Evolutionary conservation across 2,113 vertebrate genomes (phyloP).

Genomic region (Gasterosteus aculeatus): DNA sequence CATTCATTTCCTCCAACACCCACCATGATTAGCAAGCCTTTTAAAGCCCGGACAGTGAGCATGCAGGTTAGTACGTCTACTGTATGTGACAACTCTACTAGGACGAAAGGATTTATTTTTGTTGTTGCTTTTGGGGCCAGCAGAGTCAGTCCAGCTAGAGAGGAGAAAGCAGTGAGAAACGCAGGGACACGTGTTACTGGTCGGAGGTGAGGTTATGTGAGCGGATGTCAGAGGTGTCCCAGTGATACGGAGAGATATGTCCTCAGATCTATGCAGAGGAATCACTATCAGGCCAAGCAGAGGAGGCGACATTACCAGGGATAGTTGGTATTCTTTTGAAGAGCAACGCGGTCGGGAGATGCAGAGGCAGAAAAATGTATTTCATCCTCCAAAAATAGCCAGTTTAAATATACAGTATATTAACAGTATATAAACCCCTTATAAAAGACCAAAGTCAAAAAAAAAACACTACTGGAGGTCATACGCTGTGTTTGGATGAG

Average conservation of each 20-base stretch:
- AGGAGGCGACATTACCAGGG: conserved; percentile 33
- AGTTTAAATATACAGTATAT: too few relatives aligned
- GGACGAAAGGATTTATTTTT: background rate
- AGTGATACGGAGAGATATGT: conserved; percentile 43
- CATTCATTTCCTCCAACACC: conserved; percentile 4
- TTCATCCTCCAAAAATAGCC: background rate
- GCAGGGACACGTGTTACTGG: conserved; percentile 47
- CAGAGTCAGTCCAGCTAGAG: conserved; percentile 49
- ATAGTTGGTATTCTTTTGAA: background rate
- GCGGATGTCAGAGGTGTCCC: conserved; percentile 30
- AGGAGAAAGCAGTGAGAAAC: conserved; percentile 50
- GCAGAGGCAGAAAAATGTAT: background rate
- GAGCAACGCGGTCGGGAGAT: too few relatives aligned
- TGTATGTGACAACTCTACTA: conserved; percentile 31
- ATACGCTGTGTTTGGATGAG: background rate
- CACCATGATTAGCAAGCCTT: conserved; percentile 42
- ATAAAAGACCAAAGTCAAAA: background rate
- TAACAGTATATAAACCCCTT: too few relatives aligned
- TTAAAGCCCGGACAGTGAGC: conserved; percentile 59
- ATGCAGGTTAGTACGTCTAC: conserved; percentile 67
- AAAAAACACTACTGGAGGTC: background rate
- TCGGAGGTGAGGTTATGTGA: conserved; percentile 50
- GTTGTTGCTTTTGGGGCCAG: conserved; percentile 20
- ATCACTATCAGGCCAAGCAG: conserved; percentile 59
- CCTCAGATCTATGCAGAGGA: conserved; percentile 49